phyloP scores from a whole-genome alignment of 1,140 invertebrate genomes.

The Sitophilus oryzae region DNA sequence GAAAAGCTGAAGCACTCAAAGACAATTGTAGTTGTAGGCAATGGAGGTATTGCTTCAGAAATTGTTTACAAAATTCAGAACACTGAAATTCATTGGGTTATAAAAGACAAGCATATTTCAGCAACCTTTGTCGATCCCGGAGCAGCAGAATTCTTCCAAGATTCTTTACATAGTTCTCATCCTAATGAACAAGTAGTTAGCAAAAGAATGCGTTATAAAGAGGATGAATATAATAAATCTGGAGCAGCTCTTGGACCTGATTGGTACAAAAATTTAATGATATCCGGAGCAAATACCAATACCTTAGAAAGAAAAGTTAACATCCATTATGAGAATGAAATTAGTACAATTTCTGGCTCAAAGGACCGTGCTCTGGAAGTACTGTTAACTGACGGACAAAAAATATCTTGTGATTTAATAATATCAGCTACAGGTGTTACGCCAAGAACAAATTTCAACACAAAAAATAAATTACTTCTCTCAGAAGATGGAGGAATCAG shows the following conservation, averaged over 20 bases:
- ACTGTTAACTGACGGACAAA: conserved; percentile 67
- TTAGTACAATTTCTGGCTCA: conserved; percentile 47
- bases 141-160: conserved; percentile 89
- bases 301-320: conserved; percentile 45
- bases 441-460: conserved; percentile 58
- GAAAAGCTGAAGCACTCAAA: conserved; percentile 59
- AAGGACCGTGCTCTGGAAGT: conserved; percentile 64
- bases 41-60: conserved; percentile 97
- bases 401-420: conserved; percentile 82
- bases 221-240: conserved; percentile 47
- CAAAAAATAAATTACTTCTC: conserved; percentile 52
- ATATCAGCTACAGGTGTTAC: conserved; percentile 92
- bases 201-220: conserved; percentile 67
- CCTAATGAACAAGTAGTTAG: conserved; percentile 38
- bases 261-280: conserved; percentile 73
- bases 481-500: conserved; percentile 68
- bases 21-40: conserved; percentile 82
- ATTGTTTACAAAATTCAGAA: conserved; percentile 81
- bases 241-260: conserved; percentile 92
- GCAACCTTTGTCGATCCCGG: conserved; percentile 92
- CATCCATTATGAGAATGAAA: conserved; percentile 68
- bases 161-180: conserved; percentile 35
- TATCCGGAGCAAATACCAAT: conserved; percentile 53
- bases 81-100: conserved; percentile 85
- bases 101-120: conserved; percentile 88